Percentiles rank a stretch among this genome's conserved stretches.
phyloP scores from a whole-genome alignment of 1,140 invertebrate genomes.

The Cotesia typhae region DNA sequence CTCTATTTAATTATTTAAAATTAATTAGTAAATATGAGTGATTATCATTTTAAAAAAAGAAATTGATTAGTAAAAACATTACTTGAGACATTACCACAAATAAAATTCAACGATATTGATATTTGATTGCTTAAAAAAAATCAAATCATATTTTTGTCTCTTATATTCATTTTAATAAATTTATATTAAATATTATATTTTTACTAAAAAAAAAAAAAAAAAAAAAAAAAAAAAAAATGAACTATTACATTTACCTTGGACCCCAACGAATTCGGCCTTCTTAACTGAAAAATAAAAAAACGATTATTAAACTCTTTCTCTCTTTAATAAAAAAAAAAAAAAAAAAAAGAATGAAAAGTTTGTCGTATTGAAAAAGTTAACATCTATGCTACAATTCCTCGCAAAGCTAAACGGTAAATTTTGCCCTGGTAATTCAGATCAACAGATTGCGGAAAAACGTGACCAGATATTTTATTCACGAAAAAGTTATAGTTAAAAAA shows the following conservation, averaged over 20 bases:
- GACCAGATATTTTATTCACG: neutral
- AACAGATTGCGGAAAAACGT: conserved; percentile 24
- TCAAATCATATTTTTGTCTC: no score
- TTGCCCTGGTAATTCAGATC: conserved; percentile 6
- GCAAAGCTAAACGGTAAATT: neutral
- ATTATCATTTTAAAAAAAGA: no score
- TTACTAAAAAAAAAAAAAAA: neutral
- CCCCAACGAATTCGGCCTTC: conserved; percentile 58
- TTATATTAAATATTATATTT: neutral
- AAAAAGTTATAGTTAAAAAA: no score
- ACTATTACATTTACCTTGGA: conserved; percentile 49
- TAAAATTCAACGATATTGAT: no score
- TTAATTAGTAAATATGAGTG: no score
- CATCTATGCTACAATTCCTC: neutral
- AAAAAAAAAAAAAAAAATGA: neutral
- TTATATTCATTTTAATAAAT: conserved; percentile 4
- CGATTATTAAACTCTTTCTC: conserved; percentile 14
- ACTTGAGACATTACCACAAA: no score
- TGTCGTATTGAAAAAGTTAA: neutral
- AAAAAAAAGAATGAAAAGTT: neutral
- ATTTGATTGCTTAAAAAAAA: no score
- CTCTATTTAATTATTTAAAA: no score
- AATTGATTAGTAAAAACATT: no score
- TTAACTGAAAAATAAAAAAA: conserved; percentile 58
- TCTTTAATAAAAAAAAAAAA: neutral